Evolutionary conservation across 1,140 invertebrate genomes (phyloP), one percentile per base, ranked within the genome.

Genomic region (Zaprionus africanus): DNA sequence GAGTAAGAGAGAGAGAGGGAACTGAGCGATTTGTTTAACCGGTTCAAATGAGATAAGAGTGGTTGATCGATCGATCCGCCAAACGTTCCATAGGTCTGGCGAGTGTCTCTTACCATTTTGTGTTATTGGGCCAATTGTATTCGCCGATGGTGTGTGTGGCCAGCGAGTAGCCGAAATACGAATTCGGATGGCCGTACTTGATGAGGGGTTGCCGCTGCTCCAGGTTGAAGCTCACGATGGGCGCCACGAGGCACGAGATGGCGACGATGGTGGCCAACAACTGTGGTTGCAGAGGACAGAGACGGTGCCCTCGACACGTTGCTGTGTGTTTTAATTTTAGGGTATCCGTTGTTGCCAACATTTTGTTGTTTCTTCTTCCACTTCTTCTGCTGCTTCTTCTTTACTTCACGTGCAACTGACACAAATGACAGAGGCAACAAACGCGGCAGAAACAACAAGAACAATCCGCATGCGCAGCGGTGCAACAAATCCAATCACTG

Each of bases 121-220:
- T 88, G 46, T 90, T 91, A 74, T 91, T 82, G 57, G 83, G 65
- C 79, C 64, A 78, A 72, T 90, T 86, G 51, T 62, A 75, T 77
- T 92, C 88, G 31, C 90, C 91, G 49, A 92, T 82, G 3, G 81
- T 85, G 74, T 92, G 92, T 31, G 85, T 90, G 60, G 92, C 92
- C 58, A 92, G 67, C 6, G 92, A 92, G 60, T 92, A 92, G 59
- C 92, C 92, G 22, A 92, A 92, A 62, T 92, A 82, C 19, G 92
- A 79, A 54, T 87, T 73, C 5, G 38, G 51, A 76, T 92, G 66
- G 15, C 92, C 91, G 64, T 85, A 88, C 51, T 92, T 92, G 36
- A 92, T 67, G 19, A 92, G 78, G 5, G 92, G 92, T 49, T 92
- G 76, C 38, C 92, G 75, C 34, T 86, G 87, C 56, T 92, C 92